Conservation (phyloP, 1,140 invertebrate genomes). For the Drosophila setifemur region DNA sequence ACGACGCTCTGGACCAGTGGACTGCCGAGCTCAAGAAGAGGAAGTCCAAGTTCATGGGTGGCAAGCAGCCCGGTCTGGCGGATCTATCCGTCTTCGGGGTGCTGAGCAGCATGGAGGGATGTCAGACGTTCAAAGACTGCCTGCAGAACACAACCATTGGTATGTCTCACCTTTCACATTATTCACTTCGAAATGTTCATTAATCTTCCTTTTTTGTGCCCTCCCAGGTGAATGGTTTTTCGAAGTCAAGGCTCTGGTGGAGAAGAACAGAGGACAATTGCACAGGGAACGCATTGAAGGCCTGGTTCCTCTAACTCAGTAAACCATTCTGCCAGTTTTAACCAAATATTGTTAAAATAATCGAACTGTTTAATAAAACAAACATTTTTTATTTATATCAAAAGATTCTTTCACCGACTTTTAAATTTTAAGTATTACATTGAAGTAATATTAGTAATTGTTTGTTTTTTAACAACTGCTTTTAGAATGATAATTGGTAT, state of each 20-base stretch:
- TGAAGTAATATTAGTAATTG: no score
- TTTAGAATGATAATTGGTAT: neutral
- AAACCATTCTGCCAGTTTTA: constrained; percentile 1
- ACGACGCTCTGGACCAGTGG: constrained; percentile 94
- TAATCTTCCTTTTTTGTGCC: neutral
- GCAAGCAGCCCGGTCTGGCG: constrained; percentile 93
- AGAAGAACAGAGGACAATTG: constrained; percentile 83
- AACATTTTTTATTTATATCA: neutral
- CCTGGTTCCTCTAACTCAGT: neutral
- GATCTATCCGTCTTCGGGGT: constrained; percentile 97
- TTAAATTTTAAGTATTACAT: neutral
- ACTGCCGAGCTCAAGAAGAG: constrained; percentile 87
- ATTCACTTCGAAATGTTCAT: neutral
- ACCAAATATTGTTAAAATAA: constrained; percentile 49
- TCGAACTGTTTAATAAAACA: constrained; percentile 34
- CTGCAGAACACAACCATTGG: constrained; percentile 88
- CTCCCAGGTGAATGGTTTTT: constrained; percentile 83
- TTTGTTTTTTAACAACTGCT: no score
- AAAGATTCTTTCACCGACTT: neutral
- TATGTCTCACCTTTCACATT: neutral
- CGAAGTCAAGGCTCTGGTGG: constrained; percentile 83
- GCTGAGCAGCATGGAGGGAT: constrained; percentile 97
- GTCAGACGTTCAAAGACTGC: constrained; percentile 94
- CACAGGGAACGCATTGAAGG: constrained; percentile 62
- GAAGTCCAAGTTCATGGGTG: constrained; percentile 91